Evolutionary conservation across 2,797 vertebrate species (phyloP).

Genomic region (Sebastes vulpes): DNA sequence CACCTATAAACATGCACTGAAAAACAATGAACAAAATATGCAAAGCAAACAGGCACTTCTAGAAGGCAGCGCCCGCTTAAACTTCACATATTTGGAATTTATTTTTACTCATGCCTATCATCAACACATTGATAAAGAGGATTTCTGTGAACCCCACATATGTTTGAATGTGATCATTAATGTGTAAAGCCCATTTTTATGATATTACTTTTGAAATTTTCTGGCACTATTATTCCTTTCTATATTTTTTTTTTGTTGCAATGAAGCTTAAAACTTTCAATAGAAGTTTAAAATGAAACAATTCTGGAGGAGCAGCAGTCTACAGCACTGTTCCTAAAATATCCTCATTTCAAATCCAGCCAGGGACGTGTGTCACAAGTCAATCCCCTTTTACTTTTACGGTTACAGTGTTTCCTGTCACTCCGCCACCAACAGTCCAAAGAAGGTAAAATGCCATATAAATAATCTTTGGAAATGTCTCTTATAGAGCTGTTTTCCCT

Average conservation of each 20-base stretch:
- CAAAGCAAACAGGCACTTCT: conserved; percentile 5
- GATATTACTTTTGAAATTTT: not conserved
- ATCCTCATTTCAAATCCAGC: not conserved
- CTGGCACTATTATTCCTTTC: not conserved
- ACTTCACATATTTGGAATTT: not conserved
- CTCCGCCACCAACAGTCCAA: not conserved
- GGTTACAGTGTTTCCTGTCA: conserved; percentile 18
- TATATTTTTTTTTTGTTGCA: not conserved
- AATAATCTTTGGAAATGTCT: conserved; percentile 14
- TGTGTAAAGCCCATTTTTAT: not conserved
- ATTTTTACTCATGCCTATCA: not conserved
- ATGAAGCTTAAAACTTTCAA: not conserved
- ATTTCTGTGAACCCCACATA: not conserved
- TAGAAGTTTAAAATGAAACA: not conserved
- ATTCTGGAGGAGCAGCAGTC: not conserved
- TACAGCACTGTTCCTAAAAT: not conserved
- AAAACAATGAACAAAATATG: conserved; percentile 4
- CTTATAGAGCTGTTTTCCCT: conserved; percentile 21
- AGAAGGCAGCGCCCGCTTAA: not conserved
- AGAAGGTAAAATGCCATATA: conserved; percentile 24
- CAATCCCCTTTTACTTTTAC: not conserved
- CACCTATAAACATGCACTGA: not conserved
- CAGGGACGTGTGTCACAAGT: not conserved
- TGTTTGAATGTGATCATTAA: not conserved
- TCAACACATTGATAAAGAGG: not conserved